Evolutionary conservation across 2,797 vertebrate species (phyloP).

Genomic region (Enoplosus armatus): DNA sequence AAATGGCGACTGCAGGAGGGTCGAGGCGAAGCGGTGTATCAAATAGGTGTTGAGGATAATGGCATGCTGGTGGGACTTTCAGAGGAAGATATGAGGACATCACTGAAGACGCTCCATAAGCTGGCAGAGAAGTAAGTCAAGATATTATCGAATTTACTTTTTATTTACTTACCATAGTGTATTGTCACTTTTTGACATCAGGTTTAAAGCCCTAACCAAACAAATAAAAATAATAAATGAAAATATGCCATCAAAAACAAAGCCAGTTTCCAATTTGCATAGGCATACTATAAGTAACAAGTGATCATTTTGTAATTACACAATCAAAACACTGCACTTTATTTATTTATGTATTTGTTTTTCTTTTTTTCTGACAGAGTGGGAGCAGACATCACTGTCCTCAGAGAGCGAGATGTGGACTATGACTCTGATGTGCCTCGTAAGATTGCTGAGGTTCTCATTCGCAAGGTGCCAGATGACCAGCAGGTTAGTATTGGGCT

Average conservation of each 20-base stretch:
- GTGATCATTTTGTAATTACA: background rate
- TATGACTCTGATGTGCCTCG: conserved; percentile 90
- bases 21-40: conserved; percentile 96
- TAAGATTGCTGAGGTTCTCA: conserved; percentile 95
- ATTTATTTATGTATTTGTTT: background rate
- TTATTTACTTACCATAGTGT: background rate
- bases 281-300: background rate
- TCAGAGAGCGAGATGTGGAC: conserved; percentile 94
- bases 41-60: conserved; percentile 98
- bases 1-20: conserved; percentile 99
- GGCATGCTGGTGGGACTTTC: conserved; percentile 96
- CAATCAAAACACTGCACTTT: background rate
- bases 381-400: conserved; percentile 95
- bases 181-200: background rate
- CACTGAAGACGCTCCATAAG: conserved; percentile 93
- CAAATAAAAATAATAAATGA: background rate
- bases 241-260: background rate
- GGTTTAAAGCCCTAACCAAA: background rate
- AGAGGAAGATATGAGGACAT: conserved; percentile 95
- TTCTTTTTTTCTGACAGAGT: conserved; percentile 84
- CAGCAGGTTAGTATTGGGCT: conserved; percentile 90
- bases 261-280: background rate
- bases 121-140: conserved; percentile 95
- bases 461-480: conserved; percentile 98
- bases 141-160: background rate